Conservation (phyloP, 2,113 vertebrate genomes). For the Aldabrachelys gigantea region DNA sequence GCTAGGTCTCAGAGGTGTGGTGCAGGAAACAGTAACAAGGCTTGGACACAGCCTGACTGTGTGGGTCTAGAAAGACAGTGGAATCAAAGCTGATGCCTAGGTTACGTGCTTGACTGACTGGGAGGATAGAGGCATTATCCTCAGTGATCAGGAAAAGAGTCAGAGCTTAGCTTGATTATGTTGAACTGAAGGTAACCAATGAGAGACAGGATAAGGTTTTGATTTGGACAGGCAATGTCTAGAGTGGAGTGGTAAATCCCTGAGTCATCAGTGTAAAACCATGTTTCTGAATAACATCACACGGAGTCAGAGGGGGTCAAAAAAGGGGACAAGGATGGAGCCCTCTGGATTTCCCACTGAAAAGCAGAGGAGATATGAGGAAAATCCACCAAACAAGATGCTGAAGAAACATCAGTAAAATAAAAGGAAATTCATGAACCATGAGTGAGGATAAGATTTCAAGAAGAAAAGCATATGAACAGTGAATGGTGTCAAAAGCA, state of each 20-base stretch:
- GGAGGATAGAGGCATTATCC: background rate
- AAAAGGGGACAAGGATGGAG: background rate
- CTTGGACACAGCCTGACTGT: background rate
- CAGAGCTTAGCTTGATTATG: background rate
- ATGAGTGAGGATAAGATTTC: background rate
- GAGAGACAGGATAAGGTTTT: background rate
- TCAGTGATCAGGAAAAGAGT: background rate
- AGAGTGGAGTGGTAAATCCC: background rate
- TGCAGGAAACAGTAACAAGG: background rate
- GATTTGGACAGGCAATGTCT: background rate
- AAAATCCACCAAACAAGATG: background rate
- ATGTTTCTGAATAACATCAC: background rate
- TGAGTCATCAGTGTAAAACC: rapidly evolving
- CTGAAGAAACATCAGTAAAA: background rate
- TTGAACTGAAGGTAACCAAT: background rate
- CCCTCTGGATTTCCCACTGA: background rate
- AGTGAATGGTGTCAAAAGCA: background rate
- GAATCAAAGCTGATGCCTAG: background rate
- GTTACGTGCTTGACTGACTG: background rate
- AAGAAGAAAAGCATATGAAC: background rate
- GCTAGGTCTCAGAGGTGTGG: background rate
- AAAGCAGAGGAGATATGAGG: rapidly evolving
- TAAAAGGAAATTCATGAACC: background rate
- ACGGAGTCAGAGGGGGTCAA: background rate
- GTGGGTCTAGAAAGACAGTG: background rate